These are phyloP conservation scores for Porphyrio hochstetteri DNA, from an alignment of 2,113 vertebrate species.

Conservation along the genomic window DNA sequence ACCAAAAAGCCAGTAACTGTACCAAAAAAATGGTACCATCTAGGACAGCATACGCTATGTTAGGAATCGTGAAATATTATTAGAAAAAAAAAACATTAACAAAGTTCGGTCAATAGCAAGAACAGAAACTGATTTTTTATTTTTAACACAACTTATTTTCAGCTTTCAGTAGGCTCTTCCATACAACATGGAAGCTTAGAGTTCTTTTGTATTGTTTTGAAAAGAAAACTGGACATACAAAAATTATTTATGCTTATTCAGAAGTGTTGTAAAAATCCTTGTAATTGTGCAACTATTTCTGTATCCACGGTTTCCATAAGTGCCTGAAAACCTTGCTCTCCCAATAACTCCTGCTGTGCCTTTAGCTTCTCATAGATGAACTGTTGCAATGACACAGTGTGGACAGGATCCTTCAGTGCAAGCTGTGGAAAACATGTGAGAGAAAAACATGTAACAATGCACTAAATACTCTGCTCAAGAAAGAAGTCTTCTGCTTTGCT, in stretches of 20 bases:
- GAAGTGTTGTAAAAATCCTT: slow-evolving; percentile 91
- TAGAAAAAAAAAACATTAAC: neutral
- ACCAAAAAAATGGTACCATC: neutral
- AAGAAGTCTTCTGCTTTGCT: neutral
- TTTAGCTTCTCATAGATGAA: slow-evolving; percentile 96
- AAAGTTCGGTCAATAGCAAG: neutral
- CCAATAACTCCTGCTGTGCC: slow-evolving; percentile 89
- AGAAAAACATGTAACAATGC: neutral
- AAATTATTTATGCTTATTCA: slow-evolving; percentile 58
- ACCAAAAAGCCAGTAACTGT: neutral
- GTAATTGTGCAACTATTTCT: slow-evolving; percentile 91
- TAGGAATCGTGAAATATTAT: neutral
- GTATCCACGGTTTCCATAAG: slow-evolving; percentile 98
- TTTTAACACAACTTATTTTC: slow-evolving; percentile 25
- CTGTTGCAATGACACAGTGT: slow-evolving; percentile 92
- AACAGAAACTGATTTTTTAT: slow-evolving; percentile 27
- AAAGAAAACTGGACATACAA: neutral
- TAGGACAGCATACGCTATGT: neutral
- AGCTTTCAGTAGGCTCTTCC: slow-evolving; percentile 26
- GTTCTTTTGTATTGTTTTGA: neutral
- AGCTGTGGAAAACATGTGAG: slow-evolving; percentile 78
- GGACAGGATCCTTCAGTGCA: slow-evolving; percentile 93
- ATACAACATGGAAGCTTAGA: neutral
- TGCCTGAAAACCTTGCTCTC: slow-evolving; percentile 87
- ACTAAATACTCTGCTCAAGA: neutral